Conservation (phyloP, 2,888 invertebrate genomes). For the Nudaria mundana region DNA sequence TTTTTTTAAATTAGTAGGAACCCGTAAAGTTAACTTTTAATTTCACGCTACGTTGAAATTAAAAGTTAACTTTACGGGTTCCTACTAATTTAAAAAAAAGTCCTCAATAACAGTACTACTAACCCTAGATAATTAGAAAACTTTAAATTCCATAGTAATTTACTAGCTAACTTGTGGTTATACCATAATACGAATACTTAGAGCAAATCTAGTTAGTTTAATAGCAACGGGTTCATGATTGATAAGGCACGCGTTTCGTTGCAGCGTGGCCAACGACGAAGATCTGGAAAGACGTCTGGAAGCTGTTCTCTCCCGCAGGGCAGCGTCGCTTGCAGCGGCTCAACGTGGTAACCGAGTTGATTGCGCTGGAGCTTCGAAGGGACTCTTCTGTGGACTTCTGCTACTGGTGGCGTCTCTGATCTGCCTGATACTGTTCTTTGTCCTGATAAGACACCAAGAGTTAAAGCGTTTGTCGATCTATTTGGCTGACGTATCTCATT, state of each 20-base stretch:
- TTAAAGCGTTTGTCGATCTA: slow-evolving; percentile 93
- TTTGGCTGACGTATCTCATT: slow-evolving; percentile 95
- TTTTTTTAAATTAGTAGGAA: slow-evolving; percentile 1
- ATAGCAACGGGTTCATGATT: slow-evolving; percentile 37
- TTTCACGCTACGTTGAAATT: not conserved
- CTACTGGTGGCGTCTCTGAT: slow-evolving; percentile 94
- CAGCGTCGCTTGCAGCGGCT: slow-evolving; percentile 92
- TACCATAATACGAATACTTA: too few species aligned
- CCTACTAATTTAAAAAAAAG: slow-evolving; percentile 1
- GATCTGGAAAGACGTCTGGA: slow-evolving; percentile 94
- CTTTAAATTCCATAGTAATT: not conserved
- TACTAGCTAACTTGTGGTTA: not conserved
- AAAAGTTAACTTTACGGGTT: slow-evolving; percentile 6
- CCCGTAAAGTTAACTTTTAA: slow-evolving; percentile 7
- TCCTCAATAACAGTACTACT: not conserved
- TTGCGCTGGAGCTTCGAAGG: slow-evolving; percentile 96
- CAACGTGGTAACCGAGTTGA: slow-evolving; percentile 92
- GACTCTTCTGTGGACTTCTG: slow-evolving; percentile 94
- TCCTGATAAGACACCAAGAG: slow-evolving; percentile 92
- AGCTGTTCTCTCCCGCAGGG: slow-evolving; percentile 92
- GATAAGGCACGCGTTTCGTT: slow-evolving; percentile 71
- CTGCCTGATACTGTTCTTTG: slow-evolving; percentile 97
- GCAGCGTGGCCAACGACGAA: slow-evolving; percentile 85
- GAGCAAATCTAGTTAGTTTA: slow-evolving; percentile 5
- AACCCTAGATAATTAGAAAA: not conserved